Conservation (phyloP, 1,140 invertebrate species). For the Hycleus phaleratus region DNA sequence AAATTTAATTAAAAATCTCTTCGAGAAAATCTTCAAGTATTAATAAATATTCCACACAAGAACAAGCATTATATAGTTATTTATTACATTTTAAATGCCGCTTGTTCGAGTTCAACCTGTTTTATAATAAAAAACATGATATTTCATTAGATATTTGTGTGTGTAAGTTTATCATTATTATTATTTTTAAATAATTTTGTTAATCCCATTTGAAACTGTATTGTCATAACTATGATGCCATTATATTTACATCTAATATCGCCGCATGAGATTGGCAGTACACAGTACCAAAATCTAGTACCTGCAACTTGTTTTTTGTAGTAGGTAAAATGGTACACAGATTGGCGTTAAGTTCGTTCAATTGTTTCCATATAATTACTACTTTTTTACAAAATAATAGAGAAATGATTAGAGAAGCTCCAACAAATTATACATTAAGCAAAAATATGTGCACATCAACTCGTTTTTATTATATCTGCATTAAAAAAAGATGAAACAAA, state of each 20-base stretch:
- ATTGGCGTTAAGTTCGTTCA: conserved; percentile 8
- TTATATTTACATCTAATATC: conserved; percentile 9
- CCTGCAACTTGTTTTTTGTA: background rate
- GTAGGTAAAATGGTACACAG: conserved; percentile 8
- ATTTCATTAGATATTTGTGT: conserved; percentile 1
- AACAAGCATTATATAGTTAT: too few species aligned
- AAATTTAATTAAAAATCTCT: conserved; percentile 9
- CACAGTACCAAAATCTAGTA: conserved; percentile 11
- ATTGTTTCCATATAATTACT: background rate
- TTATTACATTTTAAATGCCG: too few species aligned
- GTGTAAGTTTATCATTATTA: too few species aligned
- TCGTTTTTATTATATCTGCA: background rate
- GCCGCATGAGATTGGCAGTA: conserved; percentile 10
- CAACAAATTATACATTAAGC: background rate
- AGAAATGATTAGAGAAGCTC: background rate
- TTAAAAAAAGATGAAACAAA: too few species aligned
- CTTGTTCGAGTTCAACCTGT: too few species aligned
- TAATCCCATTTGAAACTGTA: conserved; percentile 6
- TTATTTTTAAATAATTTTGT: background rate
- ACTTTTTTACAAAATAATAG: background rate
- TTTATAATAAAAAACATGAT: too few species aligned
- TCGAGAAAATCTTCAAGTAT: too few species aligned
- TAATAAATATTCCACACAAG: too few species aligned
- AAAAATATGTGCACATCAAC: background rate
- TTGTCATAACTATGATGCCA: conserved; percentile 20